phyloP scores from a whole-genome alignment of 1,140 invertebrate genomes.

The Meloidogyne exigua region DNA sequence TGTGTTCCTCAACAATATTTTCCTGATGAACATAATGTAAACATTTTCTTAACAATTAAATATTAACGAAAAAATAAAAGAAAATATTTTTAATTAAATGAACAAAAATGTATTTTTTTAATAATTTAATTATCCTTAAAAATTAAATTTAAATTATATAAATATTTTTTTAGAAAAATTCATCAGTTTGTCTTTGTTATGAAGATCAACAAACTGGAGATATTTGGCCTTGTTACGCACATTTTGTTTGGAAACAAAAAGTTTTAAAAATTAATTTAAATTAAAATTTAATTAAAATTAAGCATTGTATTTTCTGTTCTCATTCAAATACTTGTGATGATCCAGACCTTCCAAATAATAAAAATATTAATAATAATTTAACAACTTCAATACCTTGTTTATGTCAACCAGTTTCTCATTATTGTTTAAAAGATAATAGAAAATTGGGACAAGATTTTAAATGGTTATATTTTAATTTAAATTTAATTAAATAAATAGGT shows the following conservation, averaged over 20 bases:
- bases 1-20: conserved; percentile 62
- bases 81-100: no score
- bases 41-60: no score
- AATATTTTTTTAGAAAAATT: conserved; percentile 50
- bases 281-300: neutral
- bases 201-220: conserved; percentile 59
- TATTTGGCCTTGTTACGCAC: conserved; percentile 62
- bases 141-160: neutral
- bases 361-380: neutral
- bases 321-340: conserved; percentile 62
- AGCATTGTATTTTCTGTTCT: conserved; percentile 53
- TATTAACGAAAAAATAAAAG: no score
- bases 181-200: conserved; percentile 60
- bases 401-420: conserved; percentile 60
- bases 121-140: no score
- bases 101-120: no score
- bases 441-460: conserved; percentile 45
- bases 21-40: conserved; percentile 48
- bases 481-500: conserved; percentile 33
- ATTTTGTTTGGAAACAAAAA: conserved; percentile 57
- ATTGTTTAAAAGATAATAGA: conserved; percentile 50
- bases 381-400: conserved; percentile 30
- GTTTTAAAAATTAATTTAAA: conserved; percentile 26
- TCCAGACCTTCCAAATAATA: conserved; percentile 58
- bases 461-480: conserved; percentile 32